A percentile compares a stretch with the other conserved stretches of the same genome.
Conservation (phyloP, 2,113 vertebrate genomes). For the Brachionichthys hirsutus region DNA sequence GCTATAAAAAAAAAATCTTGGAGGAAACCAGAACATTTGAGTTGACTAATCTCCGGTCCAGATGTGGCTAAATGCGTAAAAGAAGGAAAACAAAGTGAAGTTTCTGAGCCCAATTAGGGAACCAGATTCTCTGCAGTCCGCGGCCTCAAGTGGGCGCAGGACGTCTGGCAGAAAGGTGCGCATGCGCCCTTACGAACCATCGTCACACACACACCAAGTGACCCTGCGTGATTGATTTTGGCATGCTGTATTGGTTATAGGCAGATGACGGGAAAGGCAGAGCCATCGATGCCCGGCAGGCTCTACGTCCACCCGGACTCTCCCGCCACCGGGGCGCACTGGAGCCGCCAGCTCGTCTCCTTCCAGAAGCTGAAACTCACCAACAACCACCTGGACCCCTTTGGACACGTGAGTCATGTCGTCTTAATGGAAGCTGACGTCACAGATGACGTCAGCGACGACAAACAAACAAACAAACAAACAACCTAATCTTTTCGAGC, state of each 20-base stretch:
- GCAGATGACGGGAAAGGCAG: constrained; percentile 96
- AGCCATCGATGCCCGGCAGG: constrained; percentile 94
- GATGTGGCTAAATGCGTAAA: constrained; percentile 7
- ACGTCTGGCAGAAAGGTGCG: background rate
- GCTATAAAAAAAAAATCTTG: background rate
- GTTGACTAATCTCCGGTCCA: constrained; percentile 1
- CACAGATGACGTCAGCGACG: too few relatives aligned
- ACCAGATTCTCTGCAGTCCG: background rate
- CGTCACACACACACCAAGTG: background rate
- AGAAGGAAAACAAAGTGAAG: constrained; percentile 8
- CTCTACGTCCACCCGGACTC: constrained; percentile 96
- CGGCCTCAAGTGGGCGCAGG: too few relatives aligned
- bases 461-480: too few relatives aligned
- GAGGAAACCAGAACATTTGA: background rate
- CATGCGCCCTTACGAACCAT: constrained; percentile 9
- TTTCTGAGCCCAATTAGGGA: constrained; percentile 35
- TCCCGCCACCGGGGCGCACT: constrained; percentile 91
- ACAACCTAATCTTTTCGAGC: background rate
- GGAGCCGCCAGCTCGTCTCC: constrained; percentile 97
- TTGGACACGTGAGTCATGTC: constrained; percentile 90
- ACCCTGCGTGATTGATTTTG: too few relatives aligned
- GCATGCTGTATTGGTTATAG: constrained; percentile 58
- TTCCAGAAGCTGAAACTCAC: constrained; percentile 99
- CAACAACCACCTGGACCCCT: constrained; percentile 98
- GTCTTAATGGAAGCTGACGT: background rate